phyloP scores from a whole-genome alignment of 2,888 invertebrate species.

The Drosophila eohydei region DNA sequence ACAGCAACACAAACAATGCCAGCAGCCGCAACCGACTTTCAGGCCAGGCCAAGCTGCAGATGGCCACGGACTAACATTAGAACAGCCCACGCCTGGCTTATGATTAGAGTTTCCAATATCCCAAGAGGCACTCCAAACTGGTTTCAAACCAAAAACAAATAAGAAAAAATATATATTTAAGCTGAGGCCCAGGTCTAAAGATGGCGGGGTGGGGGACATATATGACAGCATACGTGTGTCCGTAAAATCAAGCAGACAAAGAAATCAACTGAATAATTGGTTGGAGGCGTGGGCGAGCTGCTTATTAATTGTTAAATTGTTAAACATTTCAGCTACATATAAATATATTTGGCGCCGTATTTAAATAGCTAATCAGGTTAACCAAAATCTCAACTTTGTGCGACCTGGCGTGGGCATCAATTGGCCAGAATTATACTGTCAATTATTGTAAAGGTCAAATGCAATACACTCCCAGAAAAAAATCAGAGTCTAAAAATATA shows the following conservation, averaged over 20 bases:
- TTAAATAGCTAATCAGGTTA: slow-evolving; percentile 46
- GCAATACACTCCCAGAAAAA: slow-evolving; percentile 18
- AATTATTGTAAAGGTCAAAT: slow-evolving; percentile 52
- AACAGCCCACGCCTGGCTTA: slow-evolving; percentile 69
- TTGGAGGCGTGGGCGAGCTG: slow-evolving; percentile 56
- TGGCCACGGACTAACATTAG: slow-evolving; percentile 46
- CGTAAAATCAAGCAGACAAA: slow-evolving; percentile 26
- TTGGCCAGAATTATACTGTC: slow-evolving; percentile 35
- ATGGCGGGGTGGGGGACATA: slow-evolving; percentile 38
- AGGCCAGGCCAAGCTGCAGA: slow-evolving; percentile 38
- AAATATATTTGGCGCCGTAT: slow-evolving; percentile 44
- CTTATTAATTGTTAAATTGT: slow-evolving; percentile 66
- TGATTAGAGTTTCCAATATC: slow-evolving; percentile 48
- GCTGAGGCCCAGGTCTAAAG: slow-evolving; percentile 34
- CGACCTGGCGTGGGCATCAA: slow-evolving; percentile 36
- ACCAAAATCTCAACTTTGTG: slow-evolving; percentile 29
- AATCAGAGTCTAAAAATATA: neutral
- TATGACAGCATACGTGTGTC: slow-evolving; percentile 75
- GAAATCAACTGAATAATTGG: slow-evolving; percentile 32
- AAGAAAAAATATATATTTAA: slow-evolving; percentile 11
- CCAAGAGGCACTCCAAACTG: slow-evolving; percentile 50
- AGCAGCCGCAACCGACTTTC: slow-evolving; percentile 31
- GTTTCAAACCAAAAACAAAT: slow-evolving; percentile 49
- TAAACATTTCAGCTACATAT: slow-evolving; percentile 26
- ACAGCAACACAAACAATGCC: slow-evolving; percentile 35